Evolutionary conservation across 2,888 invertebrate species (phyloP).

Genomic region (Tinea semifulvella): DNA sequence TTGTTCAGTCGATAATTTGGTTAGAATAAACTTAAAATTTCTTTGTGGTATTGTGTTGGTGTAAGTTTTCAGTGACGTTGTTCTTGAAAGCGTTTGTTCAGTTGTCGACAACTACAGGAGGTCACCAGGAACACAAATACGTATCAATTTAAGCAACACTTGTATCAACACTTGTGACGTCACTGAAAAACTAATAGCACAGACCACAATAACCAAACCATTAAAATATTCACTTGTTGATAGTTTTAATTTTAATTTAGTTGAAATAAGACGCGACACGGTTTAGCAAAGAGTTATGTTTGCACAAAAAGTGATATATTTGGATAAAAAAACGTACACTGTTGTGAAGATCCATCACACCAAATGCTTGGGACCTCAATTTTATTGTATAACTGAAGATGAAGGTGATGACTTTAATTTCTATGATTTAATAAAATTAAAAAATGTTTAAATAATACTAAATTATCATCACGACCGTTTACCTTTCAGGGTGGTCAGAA

Average conservation of each 20-base stretch:
- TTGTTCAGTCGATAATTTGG: not conserved
- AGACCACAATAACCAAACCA: not conserved
- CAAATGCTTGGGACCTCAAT: constrained; percentile 34
- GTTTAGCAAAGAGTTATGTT: constrained; percentile 31
- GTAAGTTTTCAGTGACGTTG: not conserved
- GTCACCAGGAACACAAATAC: constrained; percentile 8
- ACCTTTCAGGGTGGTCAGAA: no score
- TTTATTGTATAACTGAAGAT: constrained; percentile 49
- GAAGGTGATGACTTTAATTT: constrained; percentile 32
- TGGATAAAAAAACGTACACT: constrained; percentile 41
- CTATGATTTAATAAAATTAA: no score
- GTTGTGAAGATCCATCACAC: constrained; percentile 48
- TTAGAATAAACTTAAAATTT: not conserved
- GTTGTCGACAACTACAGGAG: not conserved
- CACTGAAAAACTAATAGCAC: constrained; percentile 3
- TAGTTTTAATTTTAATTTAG: constrained; percentile 1
- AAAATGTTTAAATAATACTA: no score
- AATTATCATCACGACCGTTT: no score
- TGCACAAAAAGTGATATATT: constrained; percentile 38
- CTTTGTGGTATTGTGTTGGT: not conserved
- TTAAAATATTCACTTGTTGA: constrained; percentile 1
- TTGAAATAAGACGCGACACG: not conserved
- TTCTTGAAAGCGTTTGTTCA: constrained; percentile 4
- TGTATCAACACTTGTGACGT: constrained; percentile 8
- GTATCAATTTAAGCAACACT: not conserved